Conservation (phyloP, 2,797 vertebrate species). For the Vespertilio murinus region DNA sequence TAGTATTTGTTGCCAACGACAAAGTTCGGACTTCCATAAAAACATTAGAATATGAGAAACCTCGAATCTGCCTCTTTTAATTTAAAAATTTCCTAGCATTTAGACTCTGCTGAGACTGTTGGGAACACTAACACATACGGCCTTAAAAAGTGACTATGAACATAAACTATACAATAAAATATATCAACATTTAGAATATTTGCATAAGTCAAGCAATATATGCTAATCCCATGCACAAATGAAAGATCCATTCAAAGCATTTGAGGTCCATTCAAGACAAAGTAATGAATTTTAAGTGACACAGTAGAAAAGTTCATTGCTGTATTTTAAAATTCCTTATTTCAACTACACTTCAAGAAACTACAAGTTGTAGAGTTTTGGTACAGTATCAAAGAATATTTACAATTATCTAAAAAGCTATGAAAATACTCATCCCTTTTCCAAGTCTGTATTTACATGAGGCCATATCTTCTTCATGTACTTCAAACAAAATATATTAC, state of each 20-base stretch:
- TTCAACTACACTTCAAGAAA: neutral
- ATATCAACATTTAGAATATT: neutral
- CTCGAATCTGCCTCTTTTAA: neutral
- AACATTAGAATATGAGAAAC: neutral
- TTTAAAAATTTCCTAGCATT: neutral
- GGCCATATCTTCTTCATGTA: neutral
- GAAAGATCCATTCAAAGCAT: neutral
- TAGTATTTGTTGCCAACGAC: accelerated
- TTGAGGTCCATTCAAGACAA: neutral
- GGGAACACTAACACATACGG: neutral
- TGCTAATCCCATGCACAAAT: neutral
- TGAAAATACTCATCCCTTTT: neutral
- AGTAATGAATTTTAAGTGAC: neutral
- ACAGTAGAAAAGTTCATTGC: neutral
- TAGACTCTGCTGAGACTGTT: neutral
- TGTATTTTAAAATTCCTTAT: neutral
- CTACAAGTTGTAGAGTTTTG: neutral
- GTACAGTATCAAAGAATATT: neutral
- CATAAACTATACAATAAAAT: neutral
- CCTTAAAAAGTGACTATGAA: neutral
- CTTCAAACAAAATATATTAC: neutral
- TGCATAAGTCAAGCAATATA: neutral
- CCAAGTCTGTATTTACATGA: neutral
- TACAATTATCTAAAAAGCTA: neutral
- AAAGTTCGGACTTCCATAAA: neutral